Evolutionary conservation across 1,140 invertebrate species (phyloP).

Genomic region (Penaeus chinensis): DNA sequence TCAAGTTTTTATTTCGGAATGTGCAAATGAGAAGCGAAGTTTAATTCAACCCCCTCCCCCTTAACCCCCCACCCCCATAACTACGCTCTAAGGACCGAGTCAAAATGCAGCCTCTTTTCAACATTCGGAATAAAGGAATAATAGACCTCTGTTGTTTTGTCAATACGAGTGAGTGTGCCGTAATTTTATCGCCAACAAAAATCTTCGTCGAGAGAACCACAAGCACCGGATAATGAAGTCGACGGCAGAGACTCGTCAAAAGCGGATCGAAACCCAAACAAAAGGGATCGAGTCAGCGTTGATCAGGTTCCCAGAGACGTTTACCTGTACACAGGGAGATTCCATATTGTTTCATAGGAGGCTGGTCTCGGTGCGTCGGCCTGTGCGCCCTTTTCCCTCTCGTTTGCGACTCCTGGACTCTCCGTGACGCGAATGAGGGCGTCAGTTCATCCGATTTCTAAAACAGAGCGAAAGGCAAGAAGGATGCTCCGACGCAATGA

Average conservation of each 20-base stretch:
- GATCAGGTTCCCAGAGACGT: constrained; percentile 52
- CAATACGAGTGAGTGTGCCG: constrained; percentile 41
- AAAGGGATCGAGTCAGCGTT: constrained; percentile 53
- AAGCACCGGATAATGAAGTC: constrained; percentile 55
- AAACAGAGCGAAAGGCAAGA: no score
- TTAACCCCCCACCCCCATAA: constrained; percentile 18
- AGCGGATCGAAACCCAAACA: constrained; percentile 54
- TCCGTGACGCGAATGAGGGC: no score
- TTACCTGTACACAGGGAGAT: constrained; percentile 35
- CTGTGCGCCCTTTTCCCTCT: no score
- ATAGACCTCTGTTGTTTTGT: constrained; percentile 45
- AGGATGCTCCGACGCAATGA: no score
- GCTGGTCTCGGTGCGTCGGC: background rate
- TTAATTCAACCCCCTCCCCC: background rate
- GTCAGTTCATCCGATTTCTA: no score
- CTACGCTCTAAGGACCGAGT: constrained; percentile 31
- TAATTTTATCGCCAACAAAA: constrained; percentile 56
- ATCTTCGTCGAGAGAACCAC: constrained; percentile 51
- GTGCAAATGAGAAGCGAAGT: constrained; percentile 39
- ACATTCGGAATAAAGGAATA: constrained; percentile 36
- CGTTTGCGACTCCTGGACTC: no score
- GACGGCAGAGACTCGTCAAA: constrained; percentile 49
- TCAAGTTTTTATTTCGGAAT: constrained; percentile 42
- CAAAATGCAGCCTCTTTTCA: constrained; percentile 27
- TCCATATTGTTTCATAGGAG: constrained; percentile 49